Evolutionary conservation across 2,797 vertebrate species (phyloP).

Genomic region (Clangula hyemalis): DNA sequence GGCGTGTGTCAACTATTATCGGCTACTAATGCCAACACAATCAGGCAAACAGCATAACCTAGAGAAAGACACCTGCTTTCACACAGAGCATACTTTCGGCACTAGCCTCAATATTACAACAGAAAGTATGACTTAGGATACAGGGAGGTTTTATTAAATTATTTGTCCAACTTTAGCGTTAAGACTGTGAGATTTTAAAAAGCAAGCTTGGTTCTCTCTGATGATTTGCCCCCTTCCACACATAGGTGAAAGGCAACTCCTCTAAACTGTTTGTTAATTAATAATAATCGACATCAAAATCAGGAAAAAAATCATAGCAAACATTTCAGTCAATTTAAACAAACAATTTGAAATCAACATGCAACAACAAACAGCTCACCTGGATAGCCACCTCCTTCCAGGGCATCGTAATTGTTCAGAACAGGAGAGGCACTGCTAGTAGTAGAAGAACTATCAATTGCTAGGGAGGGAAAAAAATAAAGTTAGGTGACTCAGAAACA

Average conservation of each 20-base stretch:
- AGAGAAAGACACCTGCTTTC: neutral
- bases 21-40: neutral
- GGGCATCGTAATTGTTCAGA: slow-evolving; percentile 90
- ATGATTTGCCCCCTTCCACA: neutral
- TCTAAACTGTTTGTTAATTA: neutral
- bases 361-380: slow-evolving; percentile 73
- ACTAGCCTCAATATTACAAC: neutral
- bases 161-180: neutral
- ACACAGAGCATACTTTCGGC: neutral
- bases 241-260: neutral
- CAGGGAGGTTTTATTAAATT: neutral
- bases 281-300: neutral
- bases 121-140: neutral
- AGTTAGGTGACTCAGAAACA: neutral
- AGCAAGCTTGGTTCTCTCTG: neutral
- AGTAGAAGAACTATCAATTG: slow-evolving; percentile 92
- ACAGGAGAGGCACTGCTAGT: slow-evolving; percentile 93
- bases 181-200: neutral
- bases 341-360: neutral
- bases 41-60: neutral
- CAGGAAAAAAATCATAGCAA: neutral
- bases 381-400: slow-evolving; percentile 92
- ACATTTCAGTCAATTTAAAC: neutral
- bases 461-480: slow-evolving; percentile 70
- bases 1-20: neutral